Evolutionary conservation across 2,113 vertebrate genomes (phyloP).

Genomic region (Anas platyrhynchos): DNA sequence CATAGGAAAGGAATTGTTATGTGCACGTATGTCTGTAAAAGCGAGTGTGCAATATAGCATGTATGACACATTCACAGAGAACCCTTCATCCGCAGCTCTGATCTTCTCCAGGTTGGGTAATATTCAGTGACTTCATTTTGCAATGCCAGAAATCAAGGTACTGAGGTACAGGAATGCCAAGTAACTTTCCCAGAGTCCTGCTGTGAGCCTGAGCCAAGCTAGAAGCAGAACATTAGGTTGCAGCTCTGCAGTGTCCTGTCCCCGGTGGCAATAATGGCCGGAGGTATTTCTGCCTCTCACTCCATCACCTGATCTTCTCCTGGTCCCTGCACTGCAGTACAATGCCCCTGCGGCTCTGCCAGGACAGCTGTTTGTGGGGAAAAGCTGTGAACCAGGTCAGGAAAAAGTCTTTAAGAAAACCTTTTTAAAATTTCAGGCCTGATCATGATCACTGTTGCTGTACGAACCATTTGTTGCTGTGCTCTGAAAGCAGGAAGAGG

Average conservation of each 20-base stretch:
- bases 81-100: neutral
- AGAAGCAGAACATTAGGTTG: neutral
- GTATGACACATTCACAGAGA: neutral
- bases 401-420: fast-evolving
- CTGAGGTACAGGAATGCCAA: neutral
- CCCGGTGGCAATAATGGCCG: neutral
- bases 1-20: neutral
- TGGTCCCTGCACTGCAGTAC: neutral
- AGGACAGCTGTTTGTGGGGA: neutral
- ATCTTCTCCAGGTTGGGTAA: neutral
- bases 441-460: neutral
- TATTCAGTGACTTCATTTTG: neutral
- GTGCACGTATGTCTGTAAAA: neutral
- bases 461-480: fast-evolving
- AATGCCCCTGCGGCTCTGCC: neutral
- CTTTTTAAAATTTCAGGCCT: neutral
- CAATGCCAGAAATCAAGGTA: fast-evolving
- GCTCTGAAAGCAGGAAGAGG: neutral
- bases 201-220: neutral
- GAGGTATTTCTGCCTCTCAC: neutral
- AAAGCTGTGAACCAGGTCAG: neutral
- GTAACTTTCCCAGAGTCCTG: neutral
- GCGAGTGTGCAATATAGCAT: neutral
- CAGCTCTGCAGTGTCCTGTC: neutral
- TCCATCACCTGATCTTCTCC: slow-evolving; percentile 6